Base-by-base conservation (phyloP, 2,888 invertebrate genomes). In the Drosophila longiperda region DNA sequence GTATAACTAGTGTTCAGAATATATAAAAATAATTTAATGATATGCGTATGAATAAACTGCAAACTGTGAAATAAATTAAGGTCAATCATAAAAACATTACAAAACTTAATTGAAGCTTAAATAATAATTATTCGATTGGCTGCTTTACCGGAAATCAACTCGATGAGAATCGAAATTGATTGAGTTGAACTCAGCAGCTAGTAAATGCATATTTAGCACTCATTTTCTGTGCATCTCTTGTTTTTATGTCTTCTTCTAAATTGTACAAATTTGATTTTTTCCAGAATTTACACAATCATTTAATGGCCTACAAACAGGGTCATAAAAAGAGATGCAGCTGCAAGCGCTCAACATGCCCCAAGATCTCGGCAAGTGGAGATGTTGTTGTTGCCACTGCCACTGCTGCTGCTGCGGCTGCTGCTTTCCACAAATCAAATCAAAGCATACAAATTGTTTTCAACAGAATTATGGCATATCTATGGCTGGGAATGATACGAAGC, bases 381-480 rank as follows among this genome's bases (percentile, higher is more conserved):
- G 29, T 29, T 38, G 55, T 34, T 53, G 20, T 20, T 53, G 50
- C 5, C 23, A 20, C 3, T 20, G 33, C 6, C 20, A 11, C 20
- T 3, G 48, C 20, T 23, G 48, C 6, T 6, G 34, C 17, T 36
- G 54, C n/a, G 9, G 40, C n/a, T 29, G 38, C 40, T 57, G 57
- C 57, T 42, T 66, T 64, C 77, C 73, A 82, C 82, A 81, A 81
- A 81, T 87, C 82, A 81, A 81, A 81, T 87, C 82, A 87, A 87
- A 70, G 70, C 76, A 68, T 71, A 89, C 86, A 87, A 87, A 89
- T 87, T 85, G 83, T 87, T 87, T 87, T 89, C 82, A 78, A 75
- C 82, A 73, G 87, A 85, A 87, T 84, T 89, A 89, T 85, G 85
- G 87, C 75, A 78, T 78, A 80, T 81, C 82, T 80, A 80, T 78